Evolutionary conservation across 2,797 vertebrate genomes (phyloP), one percentile per base, ranked within the genome.

Genomic region (Trichosurus vulpecula): DNA sequence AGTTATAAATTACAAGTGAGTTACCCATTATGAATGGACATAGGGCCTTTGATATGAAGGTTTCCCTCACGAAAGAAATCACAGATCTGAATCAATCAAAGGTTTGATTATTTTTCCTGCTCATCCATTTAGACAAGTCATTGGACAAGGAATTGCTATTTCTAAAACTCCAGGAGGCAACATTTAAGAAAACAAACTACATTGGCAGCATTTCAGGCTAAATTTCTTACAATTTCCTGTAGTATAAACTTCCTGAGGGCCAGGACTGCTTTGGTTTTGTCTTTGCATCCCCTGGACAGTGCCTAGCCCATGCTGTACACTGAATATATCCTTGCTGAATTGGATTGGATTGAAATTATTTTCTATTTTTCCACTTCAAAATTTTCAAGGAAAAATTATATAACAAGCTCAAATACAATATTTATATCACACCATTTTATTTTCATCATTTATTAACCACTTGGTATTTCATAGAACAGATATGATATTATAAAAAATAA

Each of bases 161-260:
- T 96, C 25, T 93, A 56, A 96, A 93, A 95, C 31, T 94, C 22
- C 25, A 87, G 93, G 93, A 94, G 74, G 55, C 52, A 27, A 54
- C 53, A 91, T 54, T 95, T 41, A 29, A 92, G 87, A 93, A 95
- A 93, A 66, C 14, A 92, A 94, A 19, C 56, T 22, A 52, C 11
- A 87, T 47, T 51, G 22, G 74, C 25, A 87, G 22, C 1, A 51
- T 51, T 87, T 87, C 22, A 51, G 41, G 25, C 41, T 29, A 87
- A 25, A 47, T 81, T 47, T 81, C 66, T 81, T 25, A 81, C 74
- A 81, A 81, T 81, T n/a, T 87, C 74, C 22, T 51, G 22, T 12
- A 87, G 25, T 51, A 2, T 47, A 27, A 81, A 87, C 31, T 51
- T 87, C 22, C 27, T 27, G 22, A 87, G 74, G 41, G 25, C 1